These are phyloP conservation scores for Hirundo rustica DNA, from an alignment of 2,797 vertebrate species.

Conservation along the genomic window DNA sequence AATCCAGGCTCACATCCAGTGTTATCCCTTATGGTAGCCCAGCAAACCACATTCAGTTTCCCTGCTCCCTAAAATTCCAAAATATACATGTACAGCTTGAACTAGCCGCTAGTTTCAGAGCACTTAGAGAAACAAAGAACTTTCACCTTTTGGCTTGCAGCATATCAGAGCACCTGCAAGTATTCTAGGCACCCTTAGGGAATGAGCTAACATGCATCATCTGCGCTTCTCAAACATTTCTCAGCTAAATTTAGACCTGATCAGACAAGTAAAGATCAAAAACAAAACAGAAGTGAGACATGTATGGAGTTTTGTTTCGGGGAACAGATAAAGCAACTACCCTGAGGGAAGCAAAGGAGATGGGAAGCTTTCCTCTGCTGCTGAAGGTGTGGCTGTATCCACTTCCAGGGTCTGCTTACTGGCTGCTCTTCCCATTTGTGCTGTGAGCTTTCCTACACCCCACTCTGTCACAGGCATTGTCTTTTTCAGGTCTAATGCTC, in stretches of 20 bases:
- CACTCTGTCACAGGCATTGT: background rate
- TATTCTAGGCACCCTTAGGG: background rate
- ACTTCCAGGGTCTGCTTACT: background rate
- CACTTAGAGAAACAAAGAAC: background rate
- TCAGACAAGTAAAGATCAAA: constrained; percentile 6
- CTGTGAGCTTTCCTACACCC: background rate
- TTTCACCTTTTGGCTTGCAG: background rate
- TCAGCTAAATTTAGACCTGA: constrained; percentile 39
- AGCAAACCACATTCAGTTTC: background rate
- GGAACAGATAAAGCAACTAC: background rate
- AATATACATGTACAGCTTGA: background rate
- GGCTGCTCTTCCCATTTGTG: background rate
- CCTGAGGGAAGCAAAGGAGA: background rate
- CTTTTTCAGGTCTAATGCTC: background rate
- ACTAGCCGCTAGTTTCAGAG: background rate
- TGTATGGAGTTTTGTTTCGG: background rate
- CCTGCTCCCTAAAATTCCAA: background rate
- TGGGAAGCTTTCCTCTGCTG: background rate
- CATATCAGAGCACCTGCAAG: constrained; percentile 19
- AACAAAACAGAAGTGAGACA: background rate
- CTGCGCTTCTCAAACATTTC: background rate
- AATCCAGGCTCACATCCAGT: constrained; percentile 23
- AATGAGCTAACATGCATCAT: background rate
- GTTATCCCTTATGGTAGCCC: background rate
- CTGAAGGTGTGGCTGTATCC: background rate